phyloP scores from a whole-genome alignment of 2,113 vertebrate genomes.

The Plecotus auritus region DNA sequence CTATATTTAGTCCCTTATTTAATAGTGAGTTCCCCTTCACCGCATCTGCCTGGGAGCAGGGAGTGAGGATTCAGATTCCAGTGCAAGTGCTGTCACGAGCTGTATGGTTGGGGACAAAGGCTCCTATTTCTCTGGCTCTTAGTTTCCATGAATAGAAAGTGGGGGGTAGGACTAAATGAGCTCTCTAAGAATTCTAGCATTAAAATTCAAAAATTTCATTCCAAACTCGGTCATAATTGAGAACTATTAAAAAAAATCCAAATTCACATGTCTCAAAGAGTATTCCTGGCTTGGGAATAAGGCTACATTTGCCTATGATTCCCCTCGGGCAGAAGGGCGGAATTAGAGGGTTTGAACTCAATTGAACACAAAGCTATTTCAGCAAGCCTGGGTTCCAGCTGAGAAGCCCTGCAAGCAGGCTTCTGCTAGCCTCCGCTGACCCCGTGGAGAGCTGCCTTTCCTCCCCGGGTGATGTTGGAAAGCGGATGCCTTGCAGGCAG shows the following conservation, averaged over 20 bases:
- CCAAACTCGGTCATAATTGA: background rate
- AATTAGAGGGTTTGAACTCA: conserved; percentile 43
- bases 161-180: background rate
- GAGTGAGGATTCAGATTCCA: background rate
- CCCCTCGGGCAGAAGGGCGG: conserved; percentile 29
- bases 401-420: conserved; percentile 32
- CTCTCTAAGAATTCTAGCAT: background rate
- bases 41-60: background rate
- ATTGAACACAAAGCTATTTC: conserved; percentile 48
- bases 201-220: conserved; percentile 6
- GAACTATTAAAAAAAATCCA: background rate
- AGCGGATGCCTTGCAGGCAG: conserved; percentile 49
- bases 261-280: background rate
- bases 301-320: conserved; percentile 37
- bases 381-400: conserved; percentile 24
- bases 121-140: background rate
- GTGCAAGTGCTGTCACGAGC: background rate
- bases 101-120: background rate
- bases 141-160: background rate
- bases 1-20: conserved; percentile 45
- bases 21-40: background rate
- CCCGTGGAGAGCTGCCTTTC: conserved; percentile 48
- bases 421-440: conserved; percentile 19
- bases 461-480: conserved; percentile 26
- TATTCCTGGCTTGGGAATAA: background rate